Evolutionary conservation across 2,888 invertebrate genomes (phyloP), one percentile per base, ranked within the genome.

Genomic region (Platycnemis pennipes): DNA sequence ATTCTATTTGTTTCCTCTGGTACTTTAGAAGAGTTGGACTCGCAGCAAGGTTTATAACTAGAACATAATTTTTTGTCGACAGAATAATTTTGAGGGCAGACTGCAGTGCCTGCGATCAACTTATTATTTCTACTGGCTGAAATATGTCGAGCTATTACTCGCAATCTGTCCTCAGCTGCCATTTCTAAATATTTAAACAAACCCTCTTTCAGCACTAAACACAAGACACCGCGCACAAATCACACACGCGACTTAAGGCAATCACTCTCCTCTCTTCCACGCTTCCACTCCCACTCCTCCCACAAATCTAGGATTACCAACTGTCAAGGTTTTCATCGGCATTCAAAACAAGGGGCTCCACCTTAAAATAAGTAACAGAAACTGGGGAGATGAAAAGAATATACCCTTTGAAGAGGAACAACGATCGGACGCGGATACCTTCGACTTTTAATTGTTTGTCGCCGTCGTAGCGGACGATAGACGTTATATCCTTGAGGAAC

Each of bases 91-190:
- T 63, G 91, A 5, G 42, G 5, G 63, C 44, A n/a, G n/a, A 13
- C 7, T 26, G 63, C 44, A 91, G 69, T 26, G 26, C n/a, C 13
- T 2, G 69, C 19, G 22, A 22, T 37, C 26, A 19, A 16, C 53
- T 94, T 42, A 37, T n/a, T 94, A 44, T 87, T 87, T 53, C 42
- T 88, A 37, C 53, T 86, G 7, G 56, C 94, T 26, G 87, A 94
- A 87, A 86, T 42, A 37, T 86, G 86, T 1, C 94, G 46, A n/a
- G 88, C 94, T 31, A 86, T 94, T 53, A 94, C 94, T n/a, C 56
- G 53, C 16, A 94, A 5, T 56, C 94, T 94, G 46, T 94, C 94
- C n/a, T 94, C 94, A 26, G 63, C 94, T 31, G 87, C 94, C 94
- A 94, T 94, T 45, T 42, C 53, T 26, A 56, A 42, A 63, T 94